A percentile compares a stretch with the other conserved stretches of the same genome.
Conservation (phyloP, 2,113 vertebrate genomes). For the Mastomys natalensis region DNA sequence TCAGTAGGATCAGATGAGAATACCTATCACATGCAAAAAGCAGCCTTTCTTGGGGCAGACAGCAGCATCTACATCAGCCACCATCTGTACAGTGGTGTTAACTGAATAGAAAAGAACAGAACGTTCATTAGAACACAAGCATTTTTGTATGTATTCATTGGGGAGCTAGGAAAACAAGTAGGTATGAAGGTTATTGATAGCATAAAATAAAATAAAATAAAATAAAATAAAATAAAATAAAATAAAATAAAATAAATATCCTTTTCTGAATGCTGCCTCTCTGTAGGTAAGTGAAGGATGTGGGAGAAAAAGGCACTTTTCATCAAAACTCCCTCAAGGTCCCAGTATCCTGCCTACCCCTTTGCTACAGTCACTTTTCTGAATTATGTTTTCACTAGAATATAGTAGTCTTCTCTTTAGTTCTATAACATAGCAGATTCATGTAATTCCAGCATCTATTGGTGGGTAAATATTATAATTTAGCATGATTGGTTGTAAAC, state of each 20-base stretch:
- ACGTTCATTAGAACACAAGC: background rate
- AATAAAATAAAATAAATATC: background rate
- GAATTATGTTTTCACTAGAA: background rate
- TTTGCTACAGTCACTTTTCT: background rate
- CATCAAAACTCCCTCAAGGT: background rate
- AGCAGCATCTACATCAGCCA: too few species aligned
- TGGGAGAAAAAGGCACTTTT: background rate
- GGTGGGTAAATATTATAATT: background rate
- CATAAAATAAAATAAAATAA: background rate
- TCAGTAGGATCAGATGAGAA: background rate
- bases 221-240: background rate
- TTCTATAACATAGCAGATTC: slow-evolving; percentile 6
- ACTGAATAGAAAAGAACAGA: background rate
- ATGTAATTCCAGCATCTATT: background rate
- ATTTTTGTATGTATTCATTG: background rate
- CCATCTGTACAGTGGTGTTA: background rate
- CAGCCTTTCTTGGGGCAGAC: background rate
- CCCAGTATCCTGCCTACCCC: background rate
- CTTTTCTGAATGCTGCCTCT: background rate
- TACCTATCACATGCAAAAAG: background rate
- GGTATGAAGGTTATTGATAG: background rate
- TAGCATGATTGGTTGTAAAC: background rate
- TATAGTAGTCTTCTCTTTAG: background rate
- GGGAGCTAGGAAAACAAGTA: background rate
- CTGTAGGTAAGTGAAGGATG: background rate